phyloP scores from a whole-genome alignment of 2,888 invertebrate genomes.

The Drosophila anomelani region DNA sequence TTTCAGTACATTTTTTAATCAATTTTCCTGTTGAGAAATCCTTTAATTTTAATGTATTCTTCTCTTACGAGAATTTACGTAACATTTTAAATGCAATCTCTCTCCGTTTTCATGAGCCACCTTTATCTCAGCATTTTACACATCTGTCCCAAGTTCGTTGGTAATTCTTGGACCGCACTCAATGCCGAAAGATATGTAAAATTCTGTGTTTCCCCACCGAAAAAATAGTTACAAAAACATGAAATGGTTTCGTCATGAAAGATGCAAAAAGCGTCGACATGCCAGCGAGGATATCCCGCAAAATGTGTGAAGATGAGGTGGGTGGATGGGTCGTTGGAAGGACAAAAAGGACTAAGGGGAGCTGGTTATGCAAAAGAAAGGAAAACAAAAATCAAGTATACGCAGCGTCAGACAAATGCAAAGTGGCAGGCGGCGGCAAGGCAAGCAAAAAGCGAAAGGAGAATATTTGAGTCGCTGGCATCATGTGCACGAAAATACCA shows the following conservation, averaged over 20 bases:
- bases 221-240: slow-evolving; percentile 44
- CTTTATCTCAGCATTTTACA: slow-evolving; percentile 40
- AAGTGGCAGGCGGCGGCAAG: slow-evolving; percentile 17
- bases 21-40: neutral
- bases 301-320: slow-evolving; percentile 23
- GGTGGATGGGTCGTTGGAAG: neutral
- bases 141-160: slow-evolving; percentile 18
- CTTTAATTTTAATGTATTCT: neutral
- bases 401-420: slow-evolving; percentile 58
- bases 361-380: slow-evolving; percentile 17
- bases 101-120: slow-evolving; percentile 22
- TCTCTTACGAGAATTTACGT: no score
- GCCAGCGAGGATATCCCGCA: slow-evolving; percentile 35
- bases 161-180: slow-evolving; percentile 56
- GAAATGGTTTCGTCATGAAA: slow-evolving; percentile 60
- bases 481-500: slow-evolving; percentile 57
- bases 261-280: slow-evolving; percentile 43
- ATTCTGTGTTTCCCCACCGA: slow-evolving; percentile 46
- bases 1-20: no score
- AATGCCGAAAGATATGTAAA: slow-evolving; percentile 77
- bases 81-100: slow-evolving; percentile 1
- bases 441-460: slow-evolving; percentile 22
- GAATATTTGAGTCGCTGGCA: slow-evolving; percentile 44
- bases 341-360: slow-evolving; percentile 7
- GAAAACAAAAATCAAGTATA: slow-evolving; percentile 68